A percentile compares a stretch with the other conserved stretches of the same genome.
Conservation (phyloP, 2,888 invertebrate species). For the Actias luna region DNA sequence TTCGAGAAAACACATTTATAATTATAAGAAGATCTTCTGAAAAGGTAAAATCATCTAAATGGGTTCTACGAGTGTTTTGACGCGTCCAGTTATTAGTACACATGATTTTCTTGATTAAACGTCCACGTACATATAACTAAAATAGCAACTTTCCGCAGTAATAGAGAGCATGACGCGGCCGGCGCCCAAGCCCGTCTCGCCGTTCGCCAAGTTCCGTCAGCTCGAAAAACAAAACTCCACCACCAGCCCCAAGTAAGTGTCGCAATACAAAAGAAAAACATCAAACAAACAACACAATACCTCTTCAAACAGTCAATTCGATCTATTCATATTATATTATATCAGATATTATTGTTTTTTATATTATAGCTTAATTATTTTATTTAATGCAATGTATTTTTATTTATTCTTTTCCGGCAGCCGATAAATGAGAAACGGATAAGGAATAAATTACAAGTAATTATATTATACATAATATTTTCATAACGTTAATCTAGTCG, state of each 20-base stretch:
- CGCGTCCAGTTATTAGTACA: too few species aligned
- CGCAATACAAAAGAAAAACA: constrained; percentile 7
- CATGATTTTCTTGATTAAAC: too few species aligned
- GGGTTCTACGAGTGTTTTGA: too few species aligned
- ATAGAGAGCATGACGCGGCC: constrained; percentile 76
- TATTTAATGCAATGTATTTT: constrained; percentile 59
- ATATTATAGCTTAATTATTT: constrained; percentile 53
- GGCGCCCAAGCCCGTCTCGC: constrained; percentile 87
- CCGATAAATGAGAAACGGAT: constrained; percentile 69
- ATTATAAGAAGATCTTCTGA: too few species aligned
- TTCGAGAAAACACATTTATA: too few species aligned
- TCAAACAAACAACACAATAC: not conserved
- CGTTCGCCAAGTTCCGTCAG: constrained; percentile 95
- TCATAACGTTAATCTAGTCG: constrained; percentile 61
- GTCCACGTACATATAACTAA: too few species aligned
- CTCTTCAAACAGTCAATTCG: constrained; percentile 21
- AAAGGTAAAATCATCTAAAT: too few species aligned
- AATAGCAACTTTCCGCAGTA: constrained; percentile 62
- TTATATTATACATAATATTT: constrained; percentile 57
- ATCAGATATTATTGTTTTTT: constrained; percentile 12
- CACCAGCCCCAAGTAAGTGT: constrained; percentile 88
- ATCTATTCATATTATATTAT: constrained; percentile 8
- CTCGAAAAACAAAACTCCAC: constrained; percentile 93
- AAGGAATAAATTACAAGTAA: constrained; percentile 68
- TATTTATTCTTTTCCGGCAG: constrained; percentile 67